Evolutionary conservation across 1,140 invertebrate genomes (phyloP).

Genomic region (Cotesia vestalis): DNA sequence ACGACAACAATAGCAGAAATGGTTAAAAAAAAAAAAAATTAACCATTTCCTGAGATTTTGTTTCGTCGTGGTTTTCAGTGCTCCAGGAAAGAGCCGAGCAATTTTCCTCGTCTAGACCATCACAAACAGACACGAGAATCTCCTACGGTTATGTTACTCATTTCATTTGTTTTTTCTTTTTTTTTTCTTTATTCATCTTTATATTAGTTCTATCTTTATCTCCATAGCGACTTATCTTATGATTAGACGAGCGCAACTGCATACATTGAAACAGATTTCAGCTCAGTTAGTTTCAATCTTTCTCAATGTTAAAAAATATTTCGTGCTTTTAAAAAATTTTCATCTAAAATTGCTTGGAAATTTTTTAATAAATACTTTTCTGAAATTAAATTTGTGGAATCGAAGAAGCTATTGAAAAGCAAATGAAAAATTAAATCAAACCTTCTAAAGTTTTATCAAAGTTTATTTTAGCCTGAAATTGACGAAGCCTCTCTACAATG

Average conservation of each 20-base stretch:
- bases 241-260: constrained; percentile 9
- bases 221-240: neutral
- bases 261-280: constrained; percentile 4
- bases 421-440: too few relatives aligned
- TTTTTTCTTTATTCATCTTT: neutral
- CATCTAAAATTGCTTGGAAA: too few relatives aligned
- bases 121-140: neutral
- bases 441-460: too few relatives aligned
- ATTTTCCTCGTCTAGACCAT: neutral
- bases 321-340: neutral
- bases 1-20: too few relatives aligned
- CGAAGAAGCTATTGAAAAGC: too few relatives aligned
- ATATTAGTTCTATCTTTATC: neutral
- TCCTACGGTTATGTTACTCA: constrained; percentile 11
- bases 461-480: too few relatives aligned
- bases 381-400: too few relatives aligned
- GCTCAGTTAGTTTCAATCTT: neutral
- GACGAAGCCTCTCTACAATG: too few relatives aligned
- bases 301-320: neutral
- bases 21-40: too few relatives aligned
- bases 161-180: neutral
- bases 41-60: too few relatives aligned
- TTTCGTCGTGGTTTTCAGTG: too few relatives aligned
- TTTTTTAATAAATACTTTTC: too few relatives aligned
- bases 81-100: neutral